phyloP scores from a whole-genome alignment of 2,113 vertebrate species.

The Crocuta crocuta region DNA sequence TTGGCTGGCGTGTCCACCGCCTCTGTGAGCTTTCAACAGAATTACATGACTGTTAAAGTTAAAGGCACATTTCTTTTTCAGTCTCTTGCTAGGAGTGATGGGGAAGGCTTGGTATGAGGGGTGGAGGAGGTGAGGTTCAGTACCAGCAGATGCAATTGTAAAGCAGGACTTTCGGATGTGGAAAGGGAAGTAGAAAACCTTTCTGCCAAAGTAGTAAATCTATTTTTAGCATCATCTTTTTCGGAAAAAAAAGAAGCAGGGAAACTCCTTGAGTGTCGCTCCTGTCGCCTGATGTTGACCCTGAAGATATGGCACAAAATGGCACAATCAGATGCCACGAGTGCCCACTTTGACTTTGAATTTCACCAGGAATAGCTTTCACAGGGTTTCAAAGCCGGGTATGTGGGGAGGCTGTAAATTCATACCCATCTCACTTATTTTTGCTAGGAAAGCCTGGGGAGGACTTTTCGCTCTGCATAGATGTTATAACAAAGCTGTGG shows the following conservation, averaged over 20 bases:
- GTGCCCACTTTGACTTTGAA: constrained; percentile 84
- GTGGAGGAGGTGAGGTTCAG: constrained; percentile 83
- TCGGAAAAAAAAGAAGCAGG: constrained; percentile 73
- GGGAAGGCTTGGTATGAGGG: constrained; percentile 77
- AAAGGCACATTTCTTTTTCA: constrained; percentile 80
- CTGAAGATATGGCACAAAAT: constrained; percentile 87
- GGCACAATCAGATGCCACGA: constrained; percentile 84
- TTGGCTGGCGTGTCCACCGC: constrained; percentile 76
- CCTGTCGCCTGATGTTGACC: constrained; percentile 79
- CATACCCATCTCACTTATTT: constrained; percentile 81
- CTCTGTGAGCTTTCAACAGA: constrained; percentile 79
- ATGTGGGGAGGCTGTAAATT: constrained; percentile 80
- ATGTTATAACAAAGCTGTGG: constrained; percentile 89
- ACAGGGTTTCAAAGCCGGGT: constrained; percentile 43
- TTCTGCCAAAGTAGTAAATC: constrained; percentile 89
- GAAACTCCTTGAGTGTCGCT: constrained; percentile 81
- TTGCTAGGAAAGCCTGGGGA: constrained; percentile 77
- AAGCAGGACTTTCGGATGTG: constrained; percentile 82
- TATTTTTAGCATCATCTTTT: constrained; percentile 88
- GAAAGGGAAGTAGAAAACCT: constrained; percentile 82
- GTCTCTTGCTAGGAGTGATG: constrained; percentile 78
- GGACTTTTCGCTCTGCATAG: constrained; percentile 85
- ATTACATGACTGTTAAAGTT: constrained; percentile 81
- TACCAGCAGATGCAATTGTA: constrained; percentile 79
- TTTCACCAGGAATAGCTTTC: constrained; percentile 79